Evolutionary conservation across 2,797 vertebrate genomes (phyloP).

Genomic region (Melopsittacus undulatus): DNA sequence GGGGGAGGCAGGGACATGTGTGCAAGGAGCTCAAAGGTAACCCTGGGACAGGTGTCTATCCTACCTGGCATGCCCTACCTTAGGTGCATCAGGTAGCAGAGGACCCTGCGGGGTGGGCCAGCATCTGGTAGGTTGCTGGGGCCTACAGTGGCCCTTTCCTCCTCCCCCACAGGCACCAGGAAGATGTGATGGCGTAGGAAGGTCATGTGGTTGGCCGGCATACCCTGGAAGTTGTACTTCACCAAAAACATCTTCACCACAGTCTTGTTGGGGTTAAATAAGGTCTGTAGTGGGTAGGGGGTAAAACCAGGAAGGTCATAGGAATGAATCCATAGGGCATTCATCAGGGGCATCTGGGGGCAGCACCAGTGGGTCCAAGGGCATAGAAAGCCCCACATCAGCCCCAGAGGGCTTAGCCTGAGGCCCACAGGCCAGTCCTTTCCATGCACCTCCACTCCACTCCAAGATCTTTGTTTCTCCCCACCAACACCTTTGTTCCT

Average conservation of each 20-base stretch:
- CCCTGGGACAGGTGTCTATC: not conserved
- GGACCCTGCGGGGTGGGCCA: slow-evolving; percentile 84
- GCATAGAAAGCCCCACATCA: not conserved
- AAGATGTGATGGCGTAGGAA: slow-evolving; percentile 97
- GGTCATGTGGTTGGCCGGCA: slow-evolving; percentile 97
- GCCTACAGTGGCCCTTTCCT: slow-evolving; percentile 60
- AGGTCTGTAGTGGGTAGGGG: slow-evolving; percentile 83
- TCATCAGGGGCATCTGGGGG: not conserved
- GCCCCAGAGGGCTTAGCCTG: not conserved
- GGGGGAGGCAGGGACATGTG: not conserved
- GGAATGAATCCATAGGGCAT: not conserved
- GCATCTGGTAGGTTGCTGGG: not conserved
- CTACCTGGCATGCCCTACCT: slow-evolving; percentile 74
- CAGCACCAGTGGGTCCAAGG: not conserved
- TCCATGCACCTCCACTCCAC: too few relatives aligned
- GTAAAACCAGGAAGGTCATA: not conserved
- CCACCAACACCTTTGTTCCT: not conserved
- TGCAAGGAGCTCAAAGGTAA: not conserved
- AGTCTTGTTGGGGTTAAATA: slow-evolving; percentile 99
- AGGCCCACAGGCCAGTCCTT: not conserved
- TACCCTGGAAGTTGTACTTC: slow-evolving; percentile 96
- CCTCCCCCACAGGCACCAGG: slow-evolving; percentile 92
- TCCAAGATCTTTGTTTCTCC: not conserved
- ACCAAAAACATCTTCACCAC: slow-evolving; percentile 99
- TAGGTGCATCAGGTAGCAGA: slow-evolving; percentile 97